Percentiles rank a stretch among this genome's conserved stretches.
Evolutionary conservation across 2,113 vertebrate genomes (phyloP).

Genomic region (Tragelaphus scriptus): DNA sequence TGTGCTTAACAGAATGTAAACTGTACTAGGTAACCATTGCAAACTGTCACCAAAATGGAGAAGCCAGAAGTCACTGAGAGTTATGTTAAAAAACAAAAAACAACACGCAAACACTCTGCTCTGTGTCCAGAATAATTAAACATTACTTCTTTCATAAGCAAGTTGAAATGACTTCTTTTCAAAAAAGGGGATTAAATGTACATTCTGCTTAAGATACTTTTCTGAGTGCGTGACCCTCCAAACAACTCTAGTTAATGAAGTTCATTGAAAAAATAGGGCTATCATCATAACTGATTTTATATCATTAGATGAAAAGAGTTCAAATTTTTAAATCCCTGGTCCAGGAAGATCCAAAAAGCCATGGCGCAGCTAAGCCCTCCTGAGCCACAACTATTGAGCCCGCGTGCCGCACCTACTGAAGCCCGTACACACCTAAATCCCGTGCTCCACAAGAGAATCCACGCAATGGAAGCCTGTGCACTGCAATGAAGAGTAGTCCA

Average conservation of each 20-base stretch:
- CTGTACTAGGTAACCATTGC: not conserved
- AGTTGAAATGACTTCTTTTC: constrained; percentile 34
- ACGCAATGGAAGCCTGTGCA: not conserved
- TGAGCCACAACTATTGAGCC: not conserved
- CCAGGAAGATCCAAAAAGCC: not conserved
- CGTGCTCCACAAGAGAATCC: not conserved
- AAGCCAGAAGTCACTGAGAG: not conserved
- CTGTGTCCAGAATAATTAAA: not conserved
- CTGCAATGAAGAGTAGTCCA: not conserved
- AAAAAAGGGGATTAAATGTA: not conserved
- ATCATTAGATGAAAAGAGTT: not conserved
- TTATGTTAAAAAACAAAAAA: not conserved
- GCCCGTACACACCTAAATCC: not conserved
- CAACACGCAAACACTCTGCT: not conserved
- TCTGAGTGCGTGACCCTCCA: not conserved
- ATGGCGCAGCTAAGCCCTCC: not conserved
- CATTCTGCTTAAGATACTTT: not conserved
- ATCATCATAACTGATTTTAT: not conserved
- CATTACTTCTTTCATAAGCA: not conserved
- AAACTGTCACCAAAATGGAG: not conserved
- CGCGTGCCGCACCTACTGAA: fast-evolving
- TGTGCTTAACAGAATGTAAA: not conserved
- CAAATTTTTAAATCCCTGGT: not conserved
- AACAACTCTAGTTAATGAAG: not conserved
- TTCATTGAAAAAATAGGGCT: not conserved